These are phyloP conservation scores for Aldabrachelys gigantea DNA, from an alignment of 2,113 vertebrate species.

Conservation along the genomic window DNA sequence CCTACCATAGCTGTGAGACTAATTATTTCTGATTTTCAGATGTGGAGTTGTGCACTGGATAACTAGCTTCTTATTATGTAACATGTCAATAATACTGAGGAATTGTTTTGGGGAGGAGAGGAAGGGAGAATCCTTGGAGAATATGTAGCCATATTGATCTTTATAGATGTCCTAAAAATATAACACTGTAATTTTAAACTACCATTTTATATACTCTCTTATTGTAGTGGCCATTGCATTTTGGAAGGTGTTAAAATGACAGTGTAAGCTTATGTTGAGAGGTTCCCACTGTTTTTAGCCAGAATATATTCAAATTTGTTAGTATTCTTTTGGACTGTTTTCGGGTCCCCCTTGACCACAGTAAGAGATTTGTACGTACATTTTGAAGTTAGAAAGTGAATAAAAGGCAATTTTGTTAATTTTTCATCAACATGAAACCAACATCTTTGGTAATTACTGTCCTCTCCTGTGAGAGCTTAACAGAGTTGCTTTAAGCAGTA, in stretches of 20 bases:
- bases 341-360: neutral
- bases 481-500: neutral
- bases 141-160: neutral
- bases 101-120: neutral
- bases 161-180: neutral
- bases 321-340: neutral
- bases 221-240: neutral
- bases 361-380: neutral
- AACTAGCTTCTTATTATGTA: neutral
- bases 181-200: conserved; percentile 5
- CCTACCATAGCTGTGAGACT: neutral
- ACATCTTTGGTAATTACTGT: neutral
- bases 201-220: conserved; percentile 39
- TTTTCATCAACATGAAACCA: neutral
- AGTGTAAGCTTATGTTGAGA: neutral
- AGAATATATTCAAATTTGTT: neutral
- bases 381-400: neutral
- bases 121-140: neutral
- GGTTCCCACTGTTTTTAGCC: neutral
- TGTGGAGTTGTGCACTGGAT: neutral
- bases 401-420: conserved; percentile 29
- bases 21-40: neutral
- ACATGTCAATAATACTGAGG: neutral
- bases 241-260: neutral
- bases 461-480: neutral